Evolutionary conservation across 2,888 invertebrate genomes (phyloP), one percentile per base, ranked within the genome.

Genomic region (Andrena praecox): DNA sequence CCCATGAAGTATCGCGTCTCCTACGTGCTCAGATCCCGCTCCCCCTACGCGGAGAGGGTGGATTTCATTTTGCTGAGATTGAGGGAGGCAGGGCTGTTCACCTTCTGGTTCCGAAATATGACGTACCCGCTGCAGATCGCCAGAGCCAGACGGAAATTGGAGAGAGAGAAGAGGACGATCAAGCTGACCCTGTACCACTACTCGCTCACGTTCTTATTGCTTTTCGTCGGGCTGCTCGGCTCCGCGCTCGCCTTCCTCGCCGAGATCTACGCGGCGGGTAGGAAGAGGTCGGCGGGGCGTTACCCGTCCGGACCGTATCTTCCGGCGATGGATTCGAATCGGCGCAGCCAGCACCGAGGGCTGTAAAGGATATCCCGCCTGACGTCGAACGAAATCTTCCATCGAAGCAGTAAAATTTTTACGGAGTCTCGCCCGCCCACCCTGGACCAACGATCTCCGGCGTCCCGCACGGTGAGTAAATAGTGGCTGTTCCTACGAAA

Each of bases 11-110:
- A 88, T 48, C 67, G 68, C 0, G 27, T 90, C 7, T 84, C 91
- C 0, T 91, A 91, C 69, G 82, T 89, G 4, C 71, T 81, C 2
- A 77, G 60, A 5, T 3, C 72, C 0, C 20, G 82, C 16, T 89
- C 89, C 0, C 91, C 91, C 0, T 91, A 89, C 48, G 74, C 84
- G 0, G 75, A 87, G 7, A 88, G 87, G 66, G 85, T 92, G 35
- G 69, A 91, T 59, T 27, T 29, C 0, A 29, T 91, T 5, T 24
- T 92, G 4, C 59, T 89, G 33, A 85, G 88, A 10, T 72, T 89
- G 62, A 84, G 72, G 3, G 83, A 91, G 62, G 82, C 86, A 3
- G 92, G 91, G 0, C n/a, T 91, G 0, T n/a, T 89, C 0, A 7
- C 16, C 0, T 66, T 86, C 8, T 92, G 91, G 90, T 88, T 87